A percentile compares a stretch with the other conserved stretches of the same genome.
Evolutionary conservation across 2,797 vertebrate species (phyloP).

Genomic region (Dendrocincla tyrannina): DNA sequence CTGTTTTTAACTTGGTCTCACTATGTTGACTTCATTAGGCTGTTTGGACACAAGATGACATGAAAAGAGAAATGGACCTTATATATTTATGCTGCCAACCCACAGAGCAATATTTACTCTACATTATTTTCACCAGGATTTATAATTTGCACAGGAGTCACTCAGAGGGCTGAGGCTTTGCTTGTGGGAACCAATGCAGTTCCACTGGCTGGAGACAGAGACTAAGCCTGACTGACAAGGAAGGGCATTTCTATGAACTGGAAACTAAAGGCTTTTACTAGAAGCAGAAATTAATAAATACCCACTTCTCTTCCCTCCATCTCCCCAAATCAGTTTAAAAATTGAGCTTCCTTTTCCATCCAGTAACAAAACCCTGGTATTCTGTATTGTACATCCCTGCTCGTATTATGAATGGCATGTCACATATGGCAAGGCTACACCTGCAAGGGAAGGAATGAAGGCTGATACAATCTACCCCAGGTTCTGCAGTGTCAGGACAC

Average conservation of each 20-base stretch:
- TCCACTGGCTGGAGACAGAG: background rate
- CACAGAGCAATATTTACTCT: background rate
- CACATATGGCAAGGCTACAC: constrained; percentile 44
- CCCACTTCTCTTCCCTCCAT: background rate
- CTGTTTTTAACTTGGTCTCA: background rate
- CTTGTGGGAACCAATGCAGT: background rate
- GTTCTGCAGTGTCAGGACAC: constrained; percentile 34
- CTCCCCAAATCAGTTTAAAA: constrained; percentile 20
- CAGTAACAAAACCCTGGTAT: background rate
- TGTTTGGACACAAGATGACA: background rate
- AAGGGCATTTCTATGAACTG: background rate
- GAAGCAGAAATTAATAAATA: constrained; percentile 8
- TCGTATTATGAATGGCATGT: constrained; percentile 43
- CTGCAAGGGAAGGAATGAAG: constrained; percentile 9
- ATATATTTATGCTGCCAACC: background rate
- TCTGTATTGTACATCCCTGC: background rate
- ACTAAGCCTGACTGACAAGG: background rate
- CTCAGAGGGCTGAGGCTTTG: background rate
- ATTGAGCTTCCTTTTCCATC: background rate
- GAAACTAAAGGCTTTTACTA: background rate
- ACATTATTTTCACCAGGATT: background rate
- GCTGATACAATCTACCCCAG: constrained; percentile 39
- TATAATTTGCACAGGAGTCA: background rate
- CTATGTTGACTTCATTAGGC: background rate
- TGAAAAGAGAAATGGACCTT: background rate